Conservation (phyloP, 2,113 vertebrate genomes). For the Prunella fulvescens region DNA sequence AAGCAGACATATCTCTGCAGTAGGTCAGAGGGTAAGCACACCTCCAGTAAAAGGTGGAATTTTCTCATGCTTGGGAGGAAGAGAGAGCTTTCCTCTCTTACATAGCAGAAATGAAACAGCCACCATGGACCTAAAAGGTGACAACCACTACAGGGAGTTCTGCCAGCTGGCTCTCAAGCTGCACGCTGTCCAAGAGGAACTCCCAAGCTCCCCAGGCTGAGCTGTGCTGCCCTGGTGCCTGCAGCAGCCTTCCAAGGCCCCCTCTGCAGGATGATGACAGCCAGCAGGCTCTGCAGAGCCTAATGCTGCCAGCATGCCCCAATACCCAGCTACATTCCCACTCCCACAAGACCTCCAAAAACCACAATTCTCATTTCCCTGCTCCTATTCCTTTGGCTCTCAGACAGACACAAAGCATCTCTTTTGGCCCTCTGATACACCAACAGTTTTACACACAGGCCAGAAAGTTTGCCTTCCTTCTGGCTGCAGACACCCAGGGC, state of each 20-base stretch:
- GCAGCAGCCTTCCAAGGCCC: neutral
- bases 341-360: neutral
- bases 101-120: rapidly evolving
- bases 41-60: neutral
- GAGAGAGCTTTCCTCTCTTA: neutral
- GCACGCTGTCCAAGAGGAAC: neutral
- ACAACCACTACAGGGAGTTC: neutral
- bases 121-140: rapidly evolving
- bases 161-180: neutral
- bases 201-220: rapidly evolving
- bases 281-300: neutral
- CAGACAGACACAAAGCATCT: neutral
- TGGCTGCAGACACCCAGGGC: neutral
- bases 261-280: rapidly evolving
- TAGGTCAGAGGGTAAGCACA: neutral
- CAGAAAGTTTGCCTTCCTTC: neutral
- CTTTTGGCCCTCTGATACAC: neutral
- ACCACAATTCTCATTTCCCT: rapidly evolving
- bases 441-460: neutral
- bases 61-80: neutral
- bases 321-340: neutral
- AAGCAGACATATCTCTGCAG: neutral
- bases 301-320: rapidly evolving
- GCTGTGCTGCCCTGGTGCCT: neutral
- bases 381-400: neutral